Base-by-base conservation (phyloP, 1,140 invertebrate species). In the Hormaphis cornu region DNA sequence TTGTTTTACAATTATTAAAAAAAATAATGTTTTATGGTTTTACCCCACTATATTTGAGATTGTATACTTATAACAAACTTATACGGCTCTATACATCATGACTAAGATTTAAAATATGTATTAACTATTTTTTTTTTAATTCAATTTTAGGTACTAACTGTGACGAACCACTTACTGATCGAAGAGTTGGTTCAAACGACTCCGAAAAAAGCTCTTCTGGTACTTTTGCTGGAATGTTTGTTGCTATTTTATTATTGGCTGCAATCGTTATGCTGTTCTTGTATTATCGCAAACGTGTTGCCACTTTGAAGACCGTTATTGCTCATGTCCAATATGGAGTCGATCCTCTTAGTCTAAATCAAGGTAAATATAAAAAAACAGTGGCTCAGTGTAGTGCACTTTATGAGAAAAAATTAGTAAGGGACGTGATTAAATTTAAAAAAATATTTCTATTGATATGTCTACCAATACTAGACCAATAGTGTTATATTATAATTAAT, bases 251-350 rank as follows among this genome's bases (percentile, higher is more conserved):
- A n/a, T 83, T 88, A 20, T 79, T 85, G 7, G 82, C 81, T 1
- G 81, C 86, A 30, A 83, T 86, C 1, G 75, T 84, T 2, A 79
- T 82, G 0, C 79, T 89, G 3, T 82, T 88, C 72, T 78, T 91
- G 71, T 91, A 93, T 77, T 91, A 91, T 80, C 83, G 86, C 56
- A 81, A 86, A 71, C 80, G 89, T 69, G 86, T 93, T 8, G 83
- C 83, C 24, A 87, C 87, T 78, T 80, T 94, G 1, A 94, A 94
- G 77, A 85, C 86, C 12, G 90, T 93, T 79, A 88, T 93, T 58
- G 87, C 86, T 22, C 89, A 92, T 78, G 91, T 94, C 2, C 88
- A 92, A 73, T 95, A 94, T 76, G 89, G 85, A n/a, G 87, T 86
- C n/a, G 87, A 93, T 74, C 87, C 89, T 1, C 78, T 80, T 30